Percentiles rank a stretch among this genome's conserved stretches.
Conservation (phyloP, 2,797 vertebrate species). For the Acipenser oxyrinchus region DNA sequence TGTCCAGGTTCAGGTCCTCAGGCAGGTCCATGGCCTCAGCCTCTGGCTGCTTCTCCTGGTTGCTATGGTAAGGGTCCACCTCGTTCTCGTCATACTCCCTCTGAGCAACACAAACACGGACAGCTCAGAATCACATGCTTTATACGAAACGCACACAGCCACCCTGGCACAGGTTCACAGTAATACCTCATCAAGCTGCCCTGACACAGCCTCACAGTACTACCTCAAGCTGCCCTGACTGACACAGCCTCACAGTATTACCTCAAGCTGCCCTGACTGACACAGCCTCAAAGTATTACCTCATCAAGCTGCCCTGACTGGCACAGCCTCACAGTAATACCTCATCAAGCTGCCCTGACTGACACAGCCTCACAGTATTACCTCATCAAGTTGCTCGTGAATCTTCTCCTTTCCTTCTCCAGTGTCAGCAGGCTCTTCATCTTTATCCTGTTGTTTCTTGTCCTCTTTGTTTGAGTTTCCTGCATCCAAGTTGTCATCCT, state of each 20-base stretch:
- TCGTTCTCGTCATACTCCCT: conserved; percentile 91
- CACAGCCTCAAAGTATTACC: conserved; percentile 44
- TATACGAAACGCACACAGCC: no score
- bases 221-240: conserved; percentile 70
- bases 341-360: no score
- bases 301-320: conserved; percentile 68
- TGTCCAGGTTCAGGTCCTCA: conserved; percentile 82
- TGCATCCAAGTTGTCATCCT: conserved; percentile 76
- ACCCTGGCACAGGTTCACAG: not conserved
- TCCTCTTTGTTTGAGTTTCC: conserved; percentile 66
- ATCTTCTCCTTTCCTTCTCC: conserved; percentile 70
- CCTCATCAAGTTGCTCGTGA: conserved; percentile 88
- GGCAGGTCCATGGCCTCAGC: conserved; percentile 83
- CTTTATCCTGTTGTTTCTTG: conserved; percentile 61
- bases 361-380: conserved; percentile 26
- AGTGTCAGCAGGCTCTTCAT: conserved; percentile 49
- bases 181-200: conserved; percentile 80
- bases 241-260: conserved; percentile 26
- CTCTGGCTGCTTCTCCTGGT: conserved; percentile 72
- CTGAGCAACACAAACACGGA: conserved; percentile 41
- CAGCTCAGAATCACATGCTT: not conserved
- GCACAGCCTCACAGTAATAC: no score
- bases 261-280: conserved; percentile 65
- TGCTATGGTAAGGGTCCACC: conserved; percentile 84
- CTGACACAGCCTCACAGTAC: not conserved